phyloP scores from a whole-genome alignment of 2,888 invertebrate genomes.

The Tortrix viridana region DNA sequence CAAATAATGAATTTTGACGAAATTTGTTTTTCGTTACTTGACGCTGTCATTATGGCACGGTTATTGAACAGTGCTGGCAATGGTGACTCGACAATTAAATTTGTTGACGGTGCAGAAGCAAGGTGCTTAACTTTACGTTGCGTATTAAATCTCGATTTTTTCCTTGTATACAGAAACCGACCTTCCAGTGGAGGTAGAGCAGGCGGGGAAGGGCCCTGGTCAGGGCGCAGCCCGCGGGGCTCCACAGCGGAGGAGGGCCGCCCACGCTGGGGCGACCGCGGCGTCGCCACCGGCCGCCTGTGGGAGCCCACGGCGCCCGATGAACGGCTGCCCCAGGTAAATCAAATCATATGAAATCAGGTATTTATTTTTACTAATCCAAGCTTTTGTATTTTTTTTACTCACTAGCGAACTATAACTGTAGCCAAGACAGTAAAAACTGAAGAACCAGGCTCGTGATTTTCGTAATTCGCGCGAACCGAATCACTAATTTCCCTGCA shows the following conservation, averaged over 20 bases:
- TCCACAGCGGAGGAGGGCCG: slow-evolving; percentile 84
- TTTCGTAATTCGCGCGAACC: too few species aligned
- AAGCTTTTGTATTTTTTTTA: slow-evolving; percentile 10
- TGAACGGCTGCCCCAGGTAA: slow-evolving; percentile 77
- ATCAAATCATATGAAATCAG: background rate
- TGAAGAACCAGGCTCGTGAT: too few species aligned
- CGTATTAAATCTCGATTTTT: background rate
- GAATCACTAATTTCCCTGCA: too few species aligned
- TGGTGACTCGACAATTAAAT: too few species aligned
- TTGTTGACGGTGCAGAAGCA: too few species aligned
- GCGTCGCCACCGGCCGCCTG: slow-evolving; percentile 86
- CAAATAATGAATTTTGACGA: too few species aligned
- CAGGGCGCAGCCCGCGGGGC: slow-evolving; percentile 66
- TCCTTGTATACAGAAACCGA: slow-evolving; percentile 47
- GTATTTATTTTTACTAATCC: background rate
- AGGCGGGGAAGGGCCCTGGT: slow-evolving; percentile 64
- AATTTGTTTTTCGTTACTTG: too few species aligned
- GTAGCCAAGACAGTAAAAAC: too few species aligned
- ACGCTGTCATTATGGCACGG: too few species aligned
- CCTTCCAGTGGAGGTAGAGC: slow-evolving; percentile 59
- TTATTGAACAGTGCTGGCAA: too few species aligned
- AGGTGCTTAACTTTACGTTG: too few species aligned
- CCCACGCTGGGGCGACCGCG: slow-evolving; percentile 90
- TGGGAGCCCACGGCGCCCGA: slow-evolving; percentile 86
- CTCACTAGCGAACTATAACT: background rate